Conservation (phyloP, 2,888 invertebrate genomes). For the Latrodectus elegans region DNA sequence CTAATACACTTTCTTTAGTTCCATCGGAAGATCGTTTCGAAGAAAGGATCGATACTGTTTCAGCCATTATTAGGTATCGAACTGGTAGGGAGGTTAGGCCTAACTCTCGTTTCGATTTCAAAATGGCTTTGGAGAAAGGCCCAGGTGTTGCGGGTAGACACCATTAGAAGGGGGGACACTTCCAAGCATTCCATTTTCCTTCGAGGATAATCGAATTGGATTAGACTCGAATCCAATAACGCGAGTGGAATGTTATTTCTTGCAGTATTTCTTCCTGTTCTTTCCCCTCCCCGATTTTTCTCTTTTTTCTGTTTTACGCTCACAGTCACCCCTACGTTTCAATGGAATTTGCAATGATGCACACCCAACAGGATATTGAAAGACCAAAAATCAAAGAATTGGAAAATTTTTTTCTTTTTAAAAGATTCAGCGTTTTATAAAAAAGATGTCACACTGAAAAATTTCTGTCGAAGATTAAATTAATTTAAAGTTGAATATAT, state of each 20-base stretch:
- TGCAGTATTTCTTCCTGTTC: not conserved
- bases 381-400: not conserved
- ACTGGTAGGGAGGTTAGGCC: conserved; percentile 18
- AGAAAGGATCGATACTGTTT: conserved; percentile 47
- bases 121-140: conserved; percentile 55
- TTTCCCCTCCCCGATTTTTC: not conserved
- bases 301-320: not conserved
- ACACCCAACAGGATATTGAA: conserved; percentile 2
- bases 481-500: too few relatives aligned
- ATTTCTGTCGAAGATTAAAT: too few relatives aligned
- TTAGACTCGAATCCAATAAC: conserved; percentile 62
- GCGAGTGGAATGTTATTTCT: conserved; percentile 54
- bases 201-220: conserved; percentile 64
- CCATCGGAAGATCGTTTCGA: conserved; percentile 51
- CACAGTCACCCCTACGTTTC: not conserved
- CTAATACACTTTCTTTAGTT: conserved; percentile 50
- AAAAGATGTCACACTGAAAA: too few relatives aligned
- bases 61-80: conserved; percentile 62
- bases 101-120: conserved; percentile 59
- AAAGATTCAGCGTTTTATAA: not conserved
- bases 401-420: not conserved
- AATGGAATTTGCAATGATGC: conserved; percentile 7
- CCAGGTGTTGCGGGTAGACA: conserved; percentile 56
- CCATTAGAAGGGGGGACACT: conserved; percentile 24
- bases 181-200: conserved; percentile 51